phyloP scores from a whole-genome alignment of 37 sponge, comb jelly and placozoan genomes.

The Tethya wilhelma region DNA sequence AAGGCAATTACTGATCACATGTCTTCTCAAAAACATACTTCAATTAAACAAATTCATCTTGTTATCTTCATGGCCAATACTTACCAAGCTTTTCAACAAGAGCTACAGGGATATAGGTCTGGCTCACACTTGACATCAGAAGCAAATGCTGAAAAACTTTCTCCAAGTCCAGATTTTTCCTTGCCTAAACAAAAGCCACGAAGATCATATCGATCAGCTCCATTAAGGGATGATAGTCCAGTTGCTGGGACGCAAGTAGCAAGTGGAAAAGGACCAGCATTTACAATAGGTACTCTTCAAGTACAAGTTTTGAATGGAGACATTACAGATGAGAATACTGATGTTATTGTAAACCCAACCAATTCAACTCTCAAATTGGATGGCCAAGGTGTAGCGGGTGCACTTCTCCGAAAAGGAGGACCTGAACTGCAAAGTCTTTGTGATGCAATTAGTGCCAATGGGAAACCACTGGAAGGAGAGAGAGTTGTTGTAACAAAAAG shows the following conservation, averaged over 20 bases:
- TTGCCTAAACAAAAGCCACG: too few species aligned
- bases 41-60: conserved; percentile 20
- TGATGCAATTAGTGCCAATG: background rate
- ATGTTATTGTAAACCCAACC: conserved; percentile 70
- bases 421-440: conserved; percentile 36
- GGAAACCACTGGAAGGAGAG: conserved; percentile 13
- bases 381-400: conserved; percentile 52
- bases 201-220: too few species aligned
- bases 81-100: conserved; percentile 25
- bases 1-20: conserved; percentile 15
- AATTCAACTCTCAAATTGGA: conserved; percentile 20
- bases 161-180: too few species aligned
- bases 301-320: conserved; percentile 60
- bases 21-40: background rate
- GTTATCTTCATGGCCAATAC: conserved; percentile 45
- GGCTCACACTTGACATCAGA: background rate
- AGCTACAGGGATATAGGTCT: background rate
- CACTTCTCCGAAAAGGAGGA: conserved; percentile 63
- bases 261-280: too few species aligned
- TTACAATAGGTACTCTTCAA: conserved; percentile 5
- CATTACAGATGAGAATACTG: conserved; percentile 37
- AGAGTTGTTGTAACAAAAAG: conserved; percentile 42
- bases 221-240: too few species aligned
- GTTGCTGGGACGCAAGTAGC: too few species aligned
- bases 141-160: too few species aligned